These are phyloP conservation scores for Gambusia affinis DNA, from an alignment of 2,113 vertebrate genomes.

Conservation along the genomic window DNA sequence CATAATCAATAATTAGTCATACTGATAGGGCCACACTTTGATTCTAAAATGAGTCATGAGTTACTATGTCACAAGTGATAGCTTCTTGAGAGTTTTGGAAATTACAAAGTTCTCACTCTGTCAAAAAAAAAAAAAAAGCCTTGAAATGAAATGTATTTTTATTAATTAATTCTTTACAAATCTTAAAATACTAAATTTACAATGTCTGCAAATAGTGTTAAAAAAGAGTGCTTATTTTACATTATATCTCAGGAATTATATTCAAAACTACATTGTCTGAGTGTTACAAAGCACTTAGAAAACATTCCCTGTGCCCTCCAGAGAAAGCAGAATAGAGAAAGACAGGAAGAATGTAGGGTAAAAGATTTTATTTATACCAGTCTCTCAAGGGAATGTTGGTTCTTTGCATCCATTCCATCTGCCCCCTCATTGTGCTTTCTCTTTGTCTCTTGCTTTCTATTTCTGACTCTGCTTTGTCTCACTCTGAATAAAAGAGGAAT, in stretches of 20 bases:
- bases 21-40: no score
- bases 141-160: background rate
- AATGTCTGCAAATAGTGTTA: conserved; percentile 13
- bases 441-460: conserved; percentile 22
- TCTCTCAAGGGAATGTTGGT: conserved; percentile 78
- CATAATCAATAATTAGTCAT: no score
- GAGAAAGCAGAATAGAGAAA: conserved; percentile 48
- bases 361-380: conserved; percentile 79
- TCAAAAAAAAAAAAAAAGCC: no score
- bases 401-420: conserved; percentile 71
- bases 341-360: conserved; percentile 71
- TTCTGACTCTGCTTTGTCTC: conserved; percentile 1
- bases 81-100: no score
- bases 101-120: no score
- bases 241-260: conserved; percentile 44
- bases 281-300: conserved; percentile 65
- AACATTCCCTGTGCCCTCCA: conserved; percentile 56
- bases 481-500: conserved; percentile 11
- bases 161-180: background rate
- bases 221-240: conserved; percentile 11
- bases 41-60: no score
- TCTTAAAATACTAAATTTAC: background rate
- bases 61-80: no score
- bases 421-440: conserved; percentile 32
- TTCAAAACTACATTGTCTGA: conserved; percentile 47